Conservation (phyloP, 2,797 vertebrate species). For the Chelidonichthys spinosus region DNA sequence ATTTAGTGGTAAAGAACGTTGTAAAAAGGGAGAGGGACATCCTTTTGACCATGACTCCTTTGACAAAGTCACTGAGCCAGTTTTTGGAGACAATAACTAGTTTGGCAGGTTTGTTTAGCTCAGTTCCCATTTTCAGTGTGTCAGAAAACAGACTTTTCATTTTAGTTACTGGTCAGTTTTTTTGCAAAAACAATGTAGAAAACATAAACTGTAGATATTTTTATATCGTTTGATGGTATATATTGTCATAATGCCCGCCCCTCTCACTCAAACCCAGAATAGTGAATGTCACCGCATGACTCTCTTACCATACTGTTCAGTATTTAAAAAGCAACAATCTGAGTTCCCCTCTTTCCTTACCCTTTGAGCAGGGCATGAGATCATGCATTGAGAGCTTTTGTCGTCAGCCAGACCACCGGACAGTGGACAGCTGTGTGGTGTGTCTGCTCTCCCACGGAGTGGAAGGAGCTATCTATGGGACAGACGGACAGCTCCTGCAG, state of each 20-base stretch:
- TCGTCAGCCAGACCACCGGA: constrained; percentile 80
- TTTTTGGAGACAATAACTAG: neutral
- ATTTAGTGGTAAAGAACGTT: neutral
- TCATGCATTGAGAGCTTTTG: constrained; percentile 87
- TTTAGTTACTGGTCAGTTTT: neutral
- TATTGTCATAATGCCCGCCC: neutral
- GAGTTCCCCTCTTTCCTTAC: neutral
- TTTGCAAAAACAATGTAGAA: neutral
- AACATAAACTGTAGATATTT: neutral
- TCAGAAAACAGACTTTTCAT: constrained; percentile 1
- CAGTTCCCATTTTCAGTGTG: neutral
- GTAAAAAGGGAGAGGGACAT: neutral
- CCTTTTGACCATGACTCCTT: constrained; percentile 5
- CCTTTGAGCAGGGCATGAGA: constrained; percentile 87
- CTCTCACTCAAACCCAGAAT: neutral
- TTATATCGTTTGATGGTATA: neutral
- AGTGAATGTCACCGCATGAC: neutral
- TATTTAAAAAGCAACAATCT: constrained; percentile 1
- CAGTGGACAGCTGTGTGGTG: constrained; percentile 90
- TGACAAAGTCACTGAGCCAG: neutral
- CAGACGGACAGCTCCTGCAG: constrained; percentile 91
- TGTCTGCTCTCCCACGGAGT: constrained; percentile 95
- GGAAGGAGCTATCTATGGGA: constrained; percentile 93
- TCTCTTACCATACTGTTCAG: neutral
- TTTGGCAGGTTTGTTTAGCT: constrained; percentile 21